Conservation (phyloP, 2,113 vertebrate species). For the Menidia beryllina region DNA sequence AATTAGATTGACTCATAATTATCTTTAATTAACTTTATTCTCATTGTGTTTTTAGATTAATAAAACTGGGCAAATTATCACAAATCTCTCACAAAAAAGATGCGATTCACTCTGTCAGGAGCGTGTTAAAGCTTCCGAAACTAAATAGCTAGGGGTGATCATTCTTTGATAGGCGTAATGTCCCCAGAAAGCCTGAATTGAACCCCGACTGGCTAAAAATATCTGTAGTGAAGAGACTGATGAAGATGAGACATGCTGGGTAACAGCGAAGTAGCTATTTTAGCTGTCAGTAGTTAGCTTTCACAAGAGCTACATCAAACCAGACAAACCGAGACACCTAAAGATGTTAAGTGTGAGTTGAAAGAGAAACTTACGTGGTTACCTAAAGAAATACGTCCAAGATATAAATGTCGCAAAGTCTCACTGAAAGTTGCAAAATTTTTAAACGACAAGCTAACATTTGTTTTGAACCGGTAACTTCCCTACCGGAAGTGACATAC, state of each 20-base stretch:
- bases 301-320: neutral
- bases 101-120: neutral
- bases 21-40: too few relatives aligned
- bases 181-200: neutral
- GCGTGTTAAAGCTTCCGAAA: neutral
- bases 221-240: neutral
- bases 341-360: neutral
- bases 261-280: conserved; percentile 20
- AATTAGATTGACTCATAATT: too few relatives aligned
- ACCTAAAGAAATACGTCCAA: neutral
- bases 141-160: neutral
- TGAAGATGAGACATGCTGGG: neutral
- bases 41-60: neutral
- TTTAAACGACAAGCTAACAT: conserved; percentile 24
- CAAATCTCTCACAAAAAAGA: neutral
- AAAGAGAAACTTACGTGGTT: conserved; percentile 32
- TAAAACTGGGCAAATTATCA: neutral
- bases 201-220: neutral
- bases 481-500: conserved; percentile 57
- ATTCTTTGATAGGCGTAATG: neutral
- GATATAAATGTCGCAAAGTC: neutral
- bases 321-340: accelerated
- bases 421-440: conserved; percentile 39
- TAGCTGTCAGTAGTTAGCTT: conserved; percentile 45
- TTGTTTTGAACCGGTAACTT: conserved; percentile 69